Percentiles rank a stretch among this genome's conserved stretches.
Evolutionary conservation across 2,113 vertebrate genomes (phyloP).

Genomic region (Rhynchomys soricoides): DNA sequence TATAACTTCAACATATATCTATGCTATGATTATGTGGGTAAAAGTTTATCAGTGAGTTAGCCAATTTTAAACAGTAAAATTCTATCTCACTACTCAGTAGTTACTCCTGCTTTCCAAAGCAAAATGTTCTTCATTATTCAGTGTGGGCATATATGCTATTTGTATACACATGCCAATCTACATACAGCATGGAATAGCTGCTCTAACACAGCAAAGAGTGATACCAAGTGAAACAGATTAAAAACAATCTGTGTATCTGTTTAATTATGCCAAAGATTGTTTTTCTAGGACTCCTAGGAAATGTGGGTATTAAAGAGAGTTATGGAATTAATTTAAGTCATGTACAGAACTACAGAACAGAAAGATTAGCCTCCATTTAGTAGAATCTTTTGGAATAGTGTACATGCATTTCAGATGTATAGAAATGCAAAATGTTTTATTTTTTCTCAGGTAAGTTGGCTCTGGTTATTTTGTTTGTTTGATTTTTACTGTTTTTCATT

Average conservation of each 20-base stretch:
- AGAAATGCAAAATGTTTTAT: neutral
- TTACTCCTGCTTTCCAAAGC: neutral
- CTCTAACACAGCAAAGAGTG: neutral
- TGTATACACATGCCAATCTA: neutral
- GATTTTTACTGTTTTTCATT: neutral
- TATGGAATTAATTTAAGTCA: neutral
- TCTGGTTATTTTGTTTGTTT: neutral
- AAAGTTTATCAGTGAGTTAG: neutral
- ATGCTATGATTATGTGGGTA: neutral
- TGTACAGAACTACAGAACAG: too few species aligned
- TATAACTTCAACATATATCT: neutral
- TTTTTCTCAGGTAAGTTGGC: neutral
- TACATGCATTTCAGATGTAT: neutral
- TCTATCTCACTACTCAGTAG: neutral
- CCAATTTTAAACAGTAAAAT: neutral
- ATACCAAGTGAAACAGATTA: neutral
- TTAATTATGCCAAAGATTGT: neutral
- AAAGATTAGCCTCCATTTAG: neutral
- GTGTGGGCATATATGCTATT: neutral
- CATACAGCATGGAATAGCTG: too few species aligned
- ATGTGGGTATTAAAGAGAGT: neutral
- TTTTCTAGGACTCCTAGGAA: neutral
- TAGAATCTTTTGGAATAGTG: neutral
- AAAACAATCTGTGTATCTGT: neutral
- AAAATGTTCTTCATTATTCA: neutral